Evolutionary conservation across 2,797 vertebrate genomes (phyloP).

Genomic region (Gymnoscopelus braueri): DNA sequence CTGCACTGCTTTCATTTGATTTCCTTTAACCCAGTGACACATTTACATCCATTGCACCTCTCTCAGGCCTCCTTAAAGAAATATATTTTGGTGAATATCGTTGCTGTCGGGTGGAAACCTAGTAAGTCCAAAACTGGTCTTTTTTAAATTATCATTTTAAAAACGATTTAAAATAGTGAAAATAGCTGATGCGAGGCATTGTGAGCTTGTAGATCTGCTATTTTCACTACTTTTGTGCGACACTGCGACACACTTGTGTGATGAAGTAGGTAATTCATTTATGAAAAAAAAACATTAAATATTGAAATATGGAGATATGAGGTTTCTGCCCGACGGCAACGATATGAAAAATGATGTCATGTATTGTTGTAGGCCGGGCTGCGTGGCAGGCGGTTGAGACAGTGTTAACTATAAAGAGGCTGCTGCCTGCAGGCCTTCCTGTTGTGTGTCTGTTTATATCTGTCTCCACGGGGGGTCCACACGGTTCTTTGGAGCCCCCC

Average conservation of each 20-base stretch:
- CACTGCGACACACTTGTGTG: no score
- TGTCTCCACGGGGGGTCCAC: constrained; percentile 44
- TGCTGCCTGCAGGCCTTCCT: constrained; percentile 38
- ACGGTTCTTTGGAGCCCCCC: constrained; percentile 35
- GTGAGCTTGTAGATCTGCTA: no score
- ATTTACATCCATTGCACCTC: not conserved
- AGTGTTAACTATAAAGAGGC: constrained; percentile 12
- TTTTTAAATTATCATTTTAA: no score
- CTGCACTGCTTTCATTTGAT: constrained; percentile 18
- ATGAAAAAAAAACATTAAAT: constrained; percentile 7
- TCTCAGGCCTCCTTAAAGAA: constrained; percentile 20
- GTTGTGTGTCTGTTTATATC: constrained; percentile 50
- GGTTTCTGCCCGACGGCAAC: no score
- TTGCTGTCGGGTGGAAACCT: no score
- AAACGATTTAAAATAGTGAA: no score
- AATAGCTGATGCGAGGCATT: no score
- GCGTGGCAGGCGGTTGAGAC: not conserved
- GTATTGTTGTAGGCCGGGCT: not conserved
- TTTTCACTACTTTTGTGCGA: no score
- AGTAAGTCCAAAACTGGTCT: no score
- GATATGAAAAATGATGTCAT: constrained; percentile 8
- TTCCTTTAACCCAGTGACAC: constrained; percentile 33
- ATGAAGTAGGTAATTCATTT: no score
- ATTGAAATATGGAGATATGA: no score
- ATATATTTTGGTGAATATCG: constrained; percentile 21